Evolutionary conservation across 2,888 invertebrate genomes (phyloP).

Genomic region (Agonopterix alstromeriana): DNA sequence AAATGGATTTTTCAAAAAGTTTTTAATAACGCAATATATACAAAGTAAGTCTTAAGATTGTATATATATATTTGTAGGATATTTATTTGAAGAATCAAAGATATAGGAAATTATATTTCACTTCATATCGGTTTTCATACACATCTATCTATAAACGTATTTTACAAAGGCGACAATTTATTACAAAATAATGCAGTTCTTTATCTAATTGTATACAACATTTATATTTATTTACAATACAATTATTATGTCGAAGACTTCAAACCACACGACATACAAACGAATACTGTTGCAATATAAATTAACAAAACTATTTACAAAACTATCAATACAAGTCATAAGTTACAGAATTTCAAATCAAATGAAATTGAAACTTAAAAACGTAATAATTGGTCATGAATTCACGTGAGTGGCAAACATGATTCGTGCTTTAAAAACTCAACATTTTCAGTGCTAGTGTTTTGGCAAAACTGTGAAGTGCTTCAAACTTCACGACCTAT

Average conservation of each 20-base stretch:
- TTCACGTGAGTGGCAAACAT: slow-evolving; percentile 1
- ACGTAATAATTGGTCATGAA: slow-evolving; percentile 26
- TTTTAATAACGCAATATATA: too few species aligned
- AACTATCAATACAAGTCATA: slow-evolving; percentile 31
- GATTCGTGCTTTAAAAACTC: slow-evolving; percentile 9
- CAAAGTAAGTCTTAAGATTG: too few species aligned
- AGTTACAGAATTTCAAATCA: slow-evolving; percentile 33
- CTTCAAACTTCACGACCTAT: slow-evolving; percentile 18
- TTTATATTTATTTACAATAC: slow-evolving; percentile 2
- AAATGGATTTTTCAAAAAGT: background rate
- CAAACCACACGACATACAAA: slow-evolving; percentile 13
- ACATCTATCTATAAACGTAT: background rate
- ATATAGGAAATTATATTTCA: background rate
- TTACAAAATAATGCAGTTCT: slow-evolving; percentile 1
- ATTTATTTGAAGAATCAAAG: background rate
- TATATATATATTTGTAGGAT: background rate
- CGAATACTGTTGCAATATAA: slow-evolving; percentile 66
- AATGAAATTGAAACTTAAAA: slow-evolving; percentile 38
- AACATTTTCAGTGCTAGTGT: slow-evolving; percentile 28
- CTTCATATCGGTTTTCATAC: background rate
- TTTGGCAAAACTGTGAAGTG: slow-evolving; percentile 20
- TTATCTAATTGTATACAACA: slow-evolving; percentile 1
- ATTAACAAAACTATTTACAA: slow-evolving; percentile 55
- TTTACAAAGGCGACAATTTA: background rate
- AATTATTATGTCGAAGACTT: background rate